A percentile compares a stretch with the other conserved stretches of the same genome.
Conservation (phyloP, 2,888 invertebrate species). For the Mimachlamys varia region DNA sequence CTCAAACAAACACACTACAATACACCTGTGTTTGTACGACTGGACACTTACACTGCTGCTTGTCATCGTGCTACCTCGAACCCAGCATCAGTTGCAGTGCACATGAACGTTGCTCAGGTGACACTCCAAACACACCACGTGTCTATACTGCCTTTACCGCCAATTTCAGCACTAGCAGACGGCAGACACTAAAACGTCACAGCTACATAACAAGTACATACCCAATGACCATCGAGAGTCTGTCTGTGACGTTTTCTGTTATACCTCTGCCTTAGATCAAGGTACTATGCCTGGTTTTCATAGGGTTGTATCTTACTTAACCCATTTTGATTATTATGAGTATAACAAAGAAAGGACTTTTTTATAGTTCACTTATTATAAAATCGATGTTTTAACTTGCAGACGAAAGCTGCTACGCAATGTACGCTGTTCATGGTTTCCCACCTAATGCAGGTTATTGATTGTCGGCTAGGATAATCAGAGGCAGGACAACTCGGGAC, state of each 20-base stretch:
- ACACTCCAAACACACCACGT: not conserved
- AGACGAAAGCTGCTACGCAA: not conserved
- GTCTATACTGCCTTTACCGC: not conserved
- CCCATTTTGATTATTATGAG: not conserved
- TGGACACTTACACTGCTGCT: not conserved
- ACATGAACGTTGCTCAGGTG: conserved; percentile 9
- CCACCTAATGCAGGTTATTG: not conserved
- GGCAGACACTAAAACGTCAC: not conserved
- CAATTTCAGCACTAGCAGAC: conserved; percentile 4
- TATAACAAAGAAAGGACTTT: not conserved
- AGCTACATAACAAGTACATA: not conserved
- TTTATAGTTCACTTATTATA: not conserved
- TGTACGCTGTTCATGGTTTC: not conserved
- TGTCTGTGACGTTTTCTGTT: not conserved
- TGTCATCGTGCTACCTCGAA: not conserved
- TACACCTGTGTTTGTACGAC: too few relatives aligned
- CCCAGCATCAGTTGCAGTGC: not conserved
- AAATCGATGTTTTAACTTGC: conserved; percentile 22
- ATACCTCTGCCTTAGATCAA: not conserved
- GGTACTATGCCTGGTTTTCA: not conserved
- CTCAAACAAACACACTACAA: too few relatives aligned
- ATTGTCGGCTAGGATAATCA: not conserved
- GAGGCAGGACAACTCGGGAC: not conserved
- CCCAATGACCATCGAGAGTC: not conserved
- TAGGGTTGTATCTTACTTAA: not conserved